These are phyloP conservation scores for Atractosteus spatula DNA, from an alignment of 2,113 vertebrate genomes.

Conservation along the genomic window DNA sequence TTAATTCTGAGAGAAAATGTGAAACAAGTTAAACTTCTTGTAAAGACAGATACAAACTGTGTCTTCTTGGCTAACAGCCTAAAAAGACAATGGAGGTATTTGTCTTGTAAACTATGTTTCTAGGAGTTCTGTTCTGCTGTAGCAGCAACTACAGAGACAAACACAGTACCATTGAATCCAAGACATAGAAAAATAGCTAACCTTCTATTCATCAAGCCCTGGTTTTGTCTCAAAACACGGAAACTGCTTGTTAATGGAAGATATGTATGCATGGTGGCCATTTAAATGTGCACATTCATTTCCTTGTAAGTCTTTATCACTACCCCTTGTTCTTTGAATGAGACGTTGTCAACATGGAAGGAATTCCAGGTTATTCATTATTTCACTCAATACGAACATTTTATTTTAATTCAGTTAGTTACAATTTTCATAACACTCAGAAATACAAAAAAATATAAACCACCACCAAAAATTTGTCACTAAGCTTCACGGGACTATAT, in stretches of 20 bases:
- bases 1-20: conserved; percentile 38
- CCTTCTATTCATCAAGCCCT: conserved; percentile 36
- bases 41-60: background rate
- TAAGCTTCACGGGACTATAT: too few relatives aligned
- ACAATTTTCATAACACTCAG: too few relatives aligned
- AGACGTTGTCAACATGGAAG: too few relatives aligned
- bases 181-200: conserved; percentile 42
- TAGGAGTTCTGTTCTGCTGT: conserved; percentile 28
- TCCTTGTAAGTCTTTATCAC: too few relatives aligned
- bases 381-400: too few relatives aligned
- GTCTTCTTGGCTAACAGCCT: conserved; percentile 32
- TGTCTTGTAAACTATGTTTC: conserved; percentile 43
- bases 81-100: conserved; percentile 52
- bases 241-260: background rate
- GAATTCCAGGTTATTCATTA: too few relatives aligned
- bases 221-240: conserved; percentile 15
- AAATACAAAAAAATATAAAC: too few relatives aligned
- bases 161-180: conserved; percentile 28
- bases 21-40: conserved; percentile 15
- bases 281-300: background rate
- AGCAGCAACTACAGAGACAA: conserved; percentile 23
- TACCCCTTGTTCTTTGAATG: too few relatives aligned
- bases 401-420: too few relatives aligned
- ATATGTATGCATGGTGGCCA: background rate
- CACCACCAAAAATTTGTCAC: too few relatives aligned